Evolutionary conservation across 2,113 vertebrate species (phyloP).

Genomic region (Sula dactylatra): DNA sequence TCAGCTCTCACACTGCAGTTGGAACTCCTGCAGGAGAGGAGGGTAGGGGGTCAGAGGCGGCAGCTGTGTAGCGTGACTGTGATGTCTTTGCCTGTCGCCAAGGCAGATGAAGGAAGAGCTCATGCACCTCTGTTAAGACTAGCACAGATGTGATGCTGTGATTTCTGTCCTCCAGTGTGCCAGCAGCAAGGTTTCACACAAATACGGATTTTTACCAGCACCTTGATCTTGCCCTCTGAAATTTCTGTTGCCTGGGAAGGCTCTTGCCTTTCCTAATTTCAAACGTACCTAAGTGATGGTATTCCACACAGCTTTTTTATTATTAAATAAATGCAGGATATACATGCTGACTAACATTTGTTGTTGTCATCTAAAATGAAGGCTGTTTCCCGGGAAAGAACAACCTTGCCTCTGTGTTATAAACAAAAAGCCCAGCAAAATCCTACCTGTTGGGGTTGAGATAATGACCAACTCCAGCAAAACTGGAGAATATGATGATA

Average conservation of each 20-base stretch:
- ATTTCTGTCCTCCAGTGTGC: neutral
- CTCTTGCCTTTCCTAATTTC: neutral
- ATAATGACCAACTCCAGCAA: neutral
- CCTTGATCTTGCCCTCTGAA: neutral
- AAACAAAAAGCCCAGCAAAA: neutral
- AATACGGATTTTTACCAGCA: neutral
- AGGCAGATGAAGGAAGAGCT: neutral
- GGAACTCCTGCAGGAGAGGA: neutral
- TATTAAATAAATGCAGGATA: neutral
- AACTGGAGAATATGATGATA: neutral
- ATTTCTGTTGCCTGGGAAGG: neutral
- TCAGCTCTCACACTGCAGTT: neutral
- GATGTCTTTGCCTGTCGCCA: neutral
- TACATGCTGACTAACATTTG: neutral
- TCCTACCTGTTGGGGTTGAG: neutral
- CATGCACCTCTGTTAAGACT: neutral
- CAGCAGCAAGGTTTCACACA: neutral
- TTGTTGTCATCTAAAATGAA: neutral
- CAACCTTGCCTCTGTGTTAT: neutral
- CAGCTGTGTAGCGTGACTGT: rapidly evolving
- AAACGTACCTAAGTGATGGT: neutral
- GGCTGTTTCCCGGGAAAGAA: neutral
- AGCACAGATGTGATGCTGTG: neutral
- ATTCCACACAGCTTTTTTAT: neutral
- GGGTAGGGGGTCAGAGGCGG: neutral